Evolutionary conservation across 92 coral and sea anemone species (phyloP).

Genomic region (Zoanthus sansibaricus): DNA sequence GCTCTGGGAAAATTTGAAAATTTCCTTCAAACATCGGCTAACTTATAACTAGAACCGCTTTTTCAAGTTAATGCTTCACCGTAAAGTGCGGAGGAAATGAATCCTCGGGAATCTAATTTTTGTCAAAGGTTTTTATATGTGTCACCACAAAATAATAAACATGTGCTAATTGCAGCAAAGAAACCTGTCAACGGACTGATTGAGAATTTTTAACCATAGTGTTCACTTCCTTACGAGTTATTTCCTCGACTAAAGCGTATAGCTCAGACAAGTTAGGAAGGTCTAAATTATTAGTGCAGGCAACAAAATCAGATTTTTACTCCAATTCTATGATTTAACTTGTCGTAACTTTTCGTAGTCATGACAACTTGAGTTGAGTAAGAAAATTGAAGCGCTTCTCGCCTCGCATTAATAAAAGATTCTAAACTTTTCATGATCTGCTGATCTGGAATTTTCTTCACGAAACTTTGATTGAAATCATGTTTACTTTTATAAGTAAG

Average conservation of each 20-base stretch:
- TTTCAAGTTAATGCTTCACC: conserved; percentile 63
- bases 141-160: conserved; percentile 84
- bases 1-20: conserved; percentile 66
- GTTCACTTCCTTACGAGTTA: conserved; percentile 32
- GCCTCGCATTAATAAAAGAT: neutral
- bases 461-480: conserved; percentile 31
- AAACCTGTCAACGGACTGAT: conserved; percentile 88
- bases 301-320: neutral
- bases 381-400: conserved; percentile 34
- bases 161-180: conserved; percentile 91
- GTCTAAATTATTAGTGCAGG: neutral
- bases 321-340: neutral
- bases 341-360: conserved; percentile 41
- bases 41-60: conserved; percentile 48
- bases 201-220: conserved; percentile 57
- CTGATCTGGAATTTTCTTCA: conserved; percentile 28
- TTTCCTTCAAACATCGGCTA: conserved; percentile 84
- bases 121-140: conserved; percentile 69
- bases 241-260: neutral
- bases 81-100: conserved; percentile 67
- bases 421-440: conserved; percentile 1
- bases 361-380: conserved; percentile 38
- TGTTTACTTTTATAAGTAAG: conserved; percentile 26
- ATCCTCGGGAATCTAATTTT: conserved; percentile 66
- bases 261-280: conserved; percentile 7